A percentile compares a stretch with the other conserved stretches of the same genome.
Evolutionary conservation across 2,888 invertebrate genomes (phyloP).

Genomic region (Allophyes oxyacanthae): DNA sequence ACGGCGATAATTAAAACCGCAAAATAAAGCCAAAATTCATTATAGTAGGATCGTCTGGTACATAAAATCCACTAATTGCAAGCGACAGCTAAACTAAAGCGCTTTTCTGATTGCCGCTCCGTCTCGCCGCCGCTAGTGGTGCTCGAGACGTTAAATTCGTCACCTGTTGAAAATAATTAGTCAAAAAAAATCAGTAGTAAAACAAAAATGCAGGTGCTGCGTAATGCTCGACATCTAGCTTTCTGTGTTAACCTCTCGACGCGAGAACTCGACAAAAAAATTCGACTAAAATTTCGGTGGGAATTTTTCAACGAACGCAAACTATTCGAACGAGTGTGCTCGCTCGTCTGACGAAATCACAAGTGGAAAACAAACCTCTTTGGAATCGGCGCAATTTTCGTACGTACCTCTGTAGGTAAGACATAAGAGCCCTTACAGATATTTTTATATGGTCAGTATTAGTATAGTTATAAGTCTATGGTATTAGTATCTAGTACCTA

Average conservation of each 20-base stretch:
- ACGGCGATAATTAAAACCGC: conserved; percentile 40
- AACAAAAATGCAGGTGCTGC: conserved; percentile 86
- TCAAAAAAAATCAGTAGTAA: conserved; percentile 87
- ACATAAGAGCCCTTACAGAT: conserved; percentile 23
- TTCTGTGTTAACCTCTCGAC: conserved; percentile 81
- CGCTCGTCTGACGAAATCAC: conserved; percentile 69
- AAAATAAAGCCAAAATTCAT: conserved; percentile 53
- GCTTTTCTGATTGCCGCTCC: conserved; percentile 76
- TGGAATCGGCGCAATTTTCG: conserved; percentile 52
- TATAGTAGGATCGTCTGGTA: conserved; percentile 58
- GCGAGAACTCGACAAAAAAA: conserved; percentile 63
- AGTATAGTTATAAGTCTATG: too few species aligned
- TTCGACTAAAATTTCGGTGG: conserved; percentile 61
- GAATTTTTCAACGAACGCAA: conserved; percentile 70
- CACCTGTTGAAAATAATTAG: conserved; percentile 90
- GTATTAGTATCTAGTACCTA: too few species aligned
- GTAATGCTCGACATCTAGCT: conserved; percentile 76
- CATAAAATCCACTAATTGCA: conserved; percentile 82
- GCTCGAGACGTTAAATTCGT: conserved; percentile 87
- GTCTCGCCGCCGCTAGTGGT: conserved; percentile 78
- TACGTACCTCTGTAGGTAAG: too few species aligned
- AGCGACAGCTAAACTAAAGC: conserved; percentile 81
- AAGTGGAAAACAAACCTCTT: conserved; percentile 71
- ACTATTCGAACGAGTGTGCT: conserved; percentile 73
- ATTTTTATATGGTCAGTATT: conserved; percentile 17